Conservation (phyloP, 2,888 invertebrate genomes). For the Tuta absoluta region DNA sequence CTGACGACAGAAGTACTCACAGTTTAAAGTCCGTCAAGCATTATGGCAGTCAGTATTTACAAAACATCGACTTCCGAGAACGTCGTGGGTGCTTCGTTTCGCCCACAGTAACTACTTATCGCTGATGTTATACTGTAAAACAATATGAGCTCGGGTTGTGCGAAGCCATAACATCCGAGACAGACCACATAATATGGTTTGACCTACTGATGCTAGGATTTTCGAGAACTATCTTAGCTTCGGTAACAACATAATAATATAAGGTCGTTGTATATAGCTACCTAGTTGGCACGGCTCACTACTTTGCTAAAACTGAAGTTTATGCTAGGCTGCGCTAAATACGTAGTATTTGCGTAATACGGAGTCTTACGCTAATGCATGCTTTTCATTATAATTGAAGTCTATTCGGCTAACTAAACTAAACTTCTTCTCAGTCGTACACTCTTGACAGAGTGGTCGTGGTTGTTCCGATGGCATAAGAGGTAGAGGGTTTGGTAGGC, state of each 20-base stretch:
- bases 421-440: too few relatives aligned
- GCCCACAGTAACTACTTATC: background rate
- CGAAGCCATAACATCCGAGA: slow-evolving; percentile 16
- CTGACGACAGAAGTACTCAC: background rate
- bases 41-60: background rate
- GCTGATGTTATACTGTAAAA: background rate
- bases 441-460: too few relatives aligned
- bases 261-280: background rate
- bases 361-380: background rate
- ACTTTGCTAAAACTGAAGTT: background rate
- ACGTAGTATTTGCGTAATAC: background rate
- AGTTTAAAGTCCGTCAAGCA: background rate
- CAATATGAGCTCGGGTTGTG: background rate
- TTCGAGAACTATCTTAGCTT: background rate
- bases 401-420: too few relatives aligned
- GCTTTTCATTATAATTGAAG: background rate
- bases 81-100: background rate
- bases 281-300: background rate
- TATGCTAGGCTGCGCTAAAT: background rate
- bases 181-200: background rate
- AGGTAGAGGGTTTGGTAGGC: too few relatives aligned
- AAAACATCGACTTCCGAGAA: slow-evolving; percentile 10
- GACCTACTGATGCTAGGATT: background rate
- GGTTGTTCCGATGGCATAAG: too few relatives aligned
- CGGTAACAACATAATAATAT: too few relatives aligned